phyloP scores from a whole-genome alignment of 2,113 vertebrate species.

The Recurvirostra avosetta region DNA sequence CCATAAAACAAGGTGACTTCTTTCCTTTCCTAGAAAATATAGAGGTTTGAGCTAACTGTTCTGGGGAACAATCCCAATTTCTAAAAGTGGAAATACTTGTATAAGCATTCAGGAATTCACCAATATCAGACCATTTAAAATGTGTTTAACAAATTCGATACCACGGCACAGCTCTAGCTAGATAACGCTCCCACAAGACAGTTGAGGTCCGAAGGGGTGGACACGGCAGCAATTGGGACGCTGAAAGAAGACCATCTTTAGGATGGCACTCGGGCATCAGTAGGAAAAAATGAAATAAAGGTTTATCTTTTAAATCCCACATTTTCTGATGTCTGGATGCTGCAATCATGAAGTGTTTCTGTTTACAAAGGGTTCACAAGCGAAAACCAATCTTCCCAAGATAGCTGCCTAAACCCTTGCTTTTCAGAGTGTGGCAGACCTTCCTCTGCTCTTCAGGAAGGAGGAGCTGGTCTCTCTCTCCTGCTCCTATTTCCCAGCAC shows the following conservation, averaged over 20 bases:
- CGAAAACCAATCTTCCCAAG: background rate
- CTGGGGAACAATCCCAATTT: background rate
- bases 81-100: background rate
- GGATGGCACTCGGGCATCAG: background rate
- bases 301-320: background rate
- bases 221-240: accelerated
- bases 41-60: background rate
- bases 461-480: background rate
- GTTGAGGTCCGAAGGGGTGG: background rate
- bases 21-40: background rate
- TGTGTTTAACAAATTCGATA: background rate
- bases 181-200: accelerated
- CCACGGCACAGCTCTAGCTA: accelerated
- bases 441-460: background rate
- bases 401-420: background rate
- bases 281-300: background rate
- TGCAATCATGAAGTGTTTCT: background rate
- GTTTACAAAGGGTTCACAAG: background rate
- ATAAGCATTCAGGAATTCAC: background rate
- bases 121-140: background rate
- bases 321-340: background rate
- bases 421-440: background rate
- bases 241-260: background rate
- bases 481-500: background rate
- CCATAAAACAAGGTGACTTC: background rate